Evolutionary conservation across 2,797 vertebrate species (phyloP).

Genomic region (Tarsius wallacei): DNA sequence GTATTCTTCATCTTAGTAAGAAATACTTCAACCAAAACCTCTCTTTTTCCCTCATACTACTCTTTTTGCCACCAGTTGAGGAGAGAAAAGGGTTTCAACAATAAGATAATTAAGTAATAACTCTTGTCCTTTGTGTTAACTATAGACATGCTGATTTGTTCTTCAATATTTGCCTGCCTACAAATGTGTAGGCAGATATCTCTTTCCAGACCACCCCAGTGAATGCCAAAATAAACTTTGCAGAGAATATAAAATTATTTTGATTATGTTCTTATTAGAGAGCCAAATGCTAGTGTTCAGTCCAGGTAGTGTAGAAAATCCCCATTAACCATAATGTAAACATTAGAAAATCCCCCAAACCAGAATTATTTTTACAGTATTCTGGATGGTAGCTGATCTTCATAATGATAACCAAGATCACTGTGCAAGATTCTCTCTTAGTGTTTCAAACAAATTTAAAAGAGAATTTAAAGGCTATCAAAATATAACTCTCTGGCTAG

Average conservation of each 20-base stretch:
- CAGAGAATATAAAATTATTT: background rate
- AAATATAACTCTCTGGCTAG: too few relatives aligned
- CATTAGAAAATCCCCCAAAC: background rate
- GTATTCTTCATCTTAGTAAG: constrained; percentile 49
- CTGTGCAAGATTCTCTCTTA: background rate
- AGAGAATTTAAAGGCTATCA: too few relatives aligned
- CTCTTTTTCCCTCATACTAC: background rate
- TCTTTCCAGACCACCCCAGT: background rate
- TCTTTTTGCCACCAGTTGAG: background rate
- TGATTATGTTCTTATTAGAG: background rate
- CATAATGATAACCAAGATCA: background rate
- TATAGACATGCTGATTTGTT: background rate
- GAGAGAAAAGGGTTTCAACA: constrained; percentile 23
- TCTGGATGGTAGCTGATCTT: background rate
- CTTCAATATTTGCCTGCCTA: background rate
- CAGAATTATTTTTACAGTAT: background rate
- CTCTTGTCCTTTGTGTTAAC: background rate
- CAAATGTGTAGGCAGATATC: background rate
- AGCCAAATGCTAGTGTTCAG: background rate
- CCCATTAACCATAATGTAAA: background rate
- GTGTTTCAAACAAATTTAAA: background rate
- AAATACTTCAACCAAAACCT: background rate
- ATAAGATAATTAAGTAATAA: background rate
- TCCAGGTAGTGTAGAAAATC: background rate
- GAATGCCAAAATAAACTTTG: background rate